Conservation (phyloP, 2,113 vertebrate genomes). For the Irena cyanogastra region DNA sequence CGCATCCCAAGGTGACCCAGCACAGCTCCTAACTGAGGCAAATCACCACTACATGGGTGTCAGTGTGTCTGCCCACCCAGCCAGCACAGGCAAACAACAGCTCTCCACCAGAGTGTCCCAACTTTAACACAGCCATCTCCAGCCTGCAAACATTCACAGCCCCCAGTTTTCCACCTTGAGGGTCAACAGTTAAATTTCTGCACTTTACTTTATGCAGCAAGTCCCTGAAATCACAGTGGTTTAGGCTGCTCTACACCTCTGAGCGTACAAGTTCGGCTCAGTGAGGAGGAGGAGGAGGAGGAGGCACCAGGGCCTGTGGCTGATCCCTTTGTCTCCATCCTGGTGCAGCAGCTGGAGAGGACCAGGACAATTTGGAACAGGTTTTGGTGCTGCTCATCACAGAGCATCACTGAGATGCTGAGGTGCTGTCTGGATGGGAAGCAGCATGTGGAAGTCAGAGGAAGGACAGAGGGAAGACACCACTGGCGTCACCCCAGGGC, state of each 20-base stretch:
- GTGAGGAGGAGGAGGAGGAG: background rate
- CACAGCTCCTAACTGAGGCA: background rate
- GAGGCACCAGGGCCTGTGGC: background rate
- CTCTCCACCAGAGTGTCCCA: fast-evolving
- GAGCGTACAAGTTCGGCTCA: background rate
- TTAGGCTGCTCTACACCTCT: background rate
- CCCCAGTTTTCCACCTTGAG: background rate
- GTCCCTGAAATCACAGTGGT: background rate
- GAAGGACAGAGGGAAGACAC: background rate
- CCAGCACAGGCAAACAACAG: background rate
- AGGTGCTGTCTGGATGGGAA: background rate
- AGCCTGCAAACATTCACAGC: background rate
- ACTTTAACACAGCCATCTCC: background rate
- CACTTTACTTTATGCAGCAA: background rate
- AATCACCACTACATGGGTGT: background rate
- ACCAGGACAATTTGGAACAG: background rate
- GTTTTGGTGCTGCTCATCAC: background rate
- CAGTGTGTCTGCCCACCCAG: background rate
- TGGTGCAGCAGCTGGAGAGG: background rate
- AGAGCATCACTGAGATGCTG: background rate
- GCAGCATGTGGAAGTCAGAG: background rate
- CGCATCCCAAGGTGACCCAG: background rate
- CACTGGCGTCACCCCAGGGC: background rate
- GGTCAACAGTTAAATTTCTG: background rate
- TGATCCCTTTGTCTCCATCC: background rate